These are phyloP conservation scores for Argyresthia albistria DNA, from an alignment of 2,888 invertebrate genomes.

Conservation along the genomic window DNA sequence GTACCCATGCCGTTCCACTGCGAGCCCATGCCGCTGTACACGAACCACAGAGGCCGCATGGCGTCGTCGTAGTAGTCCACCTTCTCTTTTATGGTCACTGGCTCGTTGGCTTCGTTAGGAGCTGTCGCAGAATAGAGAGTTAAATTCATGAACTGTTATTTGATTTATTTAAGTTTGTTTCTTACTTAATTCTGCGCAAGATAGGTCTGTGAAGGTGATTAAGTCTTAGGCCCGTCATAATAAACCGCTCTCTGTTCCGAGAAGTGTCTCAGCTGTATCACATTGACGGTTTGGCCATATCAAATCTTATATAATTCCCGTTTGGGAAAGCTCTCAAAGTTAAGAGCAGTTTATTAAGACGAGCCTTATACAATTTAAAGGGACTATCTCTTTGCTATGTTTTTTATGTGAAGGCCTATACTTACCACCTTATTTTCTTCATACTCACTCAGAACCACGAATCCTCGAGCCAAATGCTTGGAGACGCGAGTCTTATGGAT, in stretches of 20 bases:
- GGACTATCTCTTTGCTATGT: no score
- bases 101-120: conserved; percentile 7
- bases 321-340: no score
- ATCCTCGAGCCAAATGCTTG: conserved; percentile 76
- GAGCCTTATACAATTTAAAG: no score
- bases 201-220: no score
- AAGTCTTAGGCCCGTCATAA: no score
- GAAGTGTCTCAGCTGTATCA: no score
- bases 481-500: conserved; percentile 44
- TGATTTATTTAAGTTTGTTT: neutral
- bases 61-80: conserved; percentile 13
- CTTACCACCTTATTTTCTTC: neutral
- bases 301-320: no score
- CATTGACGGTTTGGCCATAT: no score
- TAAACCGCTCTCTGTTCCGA: no score
- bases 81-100: conserved; percentile 8
- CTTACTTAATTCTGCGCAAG: no score
- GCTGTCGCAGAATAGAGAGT: conserved; percentile 14
- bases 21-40: conserved; percentile 77
- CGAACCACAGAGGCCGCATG: conserved; percentile 67
- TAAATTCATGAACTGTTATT: neutral
- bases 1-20: conserved; percentile 76
- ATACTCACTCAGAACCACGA: conserved; percentile 49
- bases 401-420: neutral
- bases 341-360: no score